Evolutionary conservation across 2,797 vertebrate species (phyloP), one percentile per base, ranked within the genome.

Genomic region (Poliocrania exsul): DNA sequence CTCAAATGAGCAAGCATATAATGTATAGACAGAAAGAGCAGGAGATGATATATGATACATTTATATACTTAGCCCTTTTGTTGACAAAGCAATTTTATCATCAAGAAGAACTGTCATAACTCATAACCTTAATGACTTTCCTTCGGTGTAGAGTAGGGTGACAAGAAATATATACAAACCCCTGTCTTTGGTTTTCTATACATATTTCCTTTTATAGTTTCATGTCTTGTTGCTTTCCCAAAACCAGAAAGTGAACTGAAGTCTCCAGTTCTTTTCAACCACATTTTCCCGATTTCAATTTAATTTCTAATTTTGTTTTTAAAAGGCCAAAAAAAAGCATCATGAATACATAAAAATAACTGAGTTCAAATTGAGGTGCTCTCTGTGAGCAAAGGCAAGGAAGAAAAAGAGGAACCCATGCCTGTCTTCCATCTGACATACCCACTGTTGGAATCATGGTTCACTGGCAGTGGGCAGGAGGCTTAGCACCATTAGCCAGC

Each of bases 51-150:
- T 60, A 89, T 35, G 64, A 77, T 65, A 81, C 29, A 44, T 92
- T 85, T 91, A 80, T 60, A 81, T 60, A 75, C 31, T 85, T 70
- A 85, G 65, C 16, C n/a, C 42, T 83, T 77, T 87, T 91, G 78
- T 93, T 92, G 83, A 91, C 88, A 95, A 95, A 85, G 67, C 38
- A 84, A 65, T 93, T 93, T 92, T 87, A 62, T 66, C 74, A 73
- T 87, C 71, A 92, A 85, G 65, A 80, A 87, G 60, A 80, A 54
- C 62, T 83, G 64, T 78, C 65, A 69, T 58, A 50, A 61, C 38
- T 85, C 0, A 12, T 82, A 92, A 89, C 38, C 60, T 91, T 92
- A 89, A 89, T 77, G 53, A 40, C 57, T 91, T 89, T 80, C 31
- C 28, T 65, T 84, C 71, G 67, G 38, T 54, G 62, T 81, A 93